Conservation (phyloP, 2,797 vertebrate genomes). For the Babyrousa celebensis region DNA sequence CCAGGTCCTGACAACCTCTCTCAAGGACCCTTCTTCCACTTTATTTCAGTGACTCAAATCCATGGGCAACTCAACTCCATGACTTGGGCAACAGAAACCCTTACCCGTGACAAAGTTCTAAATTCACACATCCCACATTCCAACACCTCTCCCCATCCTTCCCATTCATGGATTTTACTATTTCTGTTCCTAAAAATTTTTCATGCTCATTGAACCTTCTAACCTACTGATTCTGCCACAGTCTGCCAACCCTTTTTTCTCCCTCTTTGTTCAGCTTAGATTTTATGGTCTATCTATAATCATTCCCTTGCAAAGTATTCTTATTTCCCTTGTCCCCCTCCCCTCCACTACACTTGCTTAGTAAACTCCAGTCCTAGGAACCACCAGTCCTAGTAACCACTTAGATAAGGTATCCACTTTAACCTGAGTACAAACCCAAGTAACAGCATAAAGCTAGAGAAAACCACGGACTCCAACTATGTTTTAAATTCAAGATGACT, state of each 20-base stretch:
- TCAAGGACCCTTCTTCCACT: neutral
- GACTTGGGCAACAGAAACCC: conserved; percentile 43
- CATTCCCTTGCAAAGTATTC: neutral
- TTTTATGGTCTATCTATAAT: neutral
- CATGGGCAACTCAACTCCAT: conserved; percentile 50
- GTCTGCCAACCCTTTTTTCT: neutral
- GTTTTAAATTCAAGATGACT: conserved; percentile 34
- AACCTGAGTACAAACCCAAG: conserved; percentile 28
- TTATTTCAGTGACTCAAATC: conserved; percentile 30
- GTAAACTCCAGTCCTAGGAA: neutral
- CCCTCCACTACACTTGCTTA: neutral
- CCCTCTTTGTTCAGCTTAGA: conserved; percentile 17
- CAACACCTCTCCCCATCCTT: neutral
- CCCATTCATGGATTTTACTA: neutral
- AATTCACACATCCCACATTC: neutral
- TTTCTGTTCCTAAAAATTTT: neutral
- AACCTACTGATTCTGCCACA: neutral
- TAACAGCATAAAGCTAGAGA: neutral
- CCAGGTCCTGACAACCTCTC: neutral
- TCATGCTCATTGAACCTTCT: conserved; percentile 5
- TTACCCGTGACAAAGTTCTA: neutral
- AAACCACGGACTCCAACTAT: neutral
- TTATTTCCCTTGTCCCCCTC: neutral
- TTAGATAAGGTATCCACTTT: neutral
- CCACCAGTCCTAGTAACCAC: neutral